These are phyloP conservation scores for Psix sp. DNA, from an alignment of 1,140 invertebrate species.

Conservation along the genomic window DNA sequence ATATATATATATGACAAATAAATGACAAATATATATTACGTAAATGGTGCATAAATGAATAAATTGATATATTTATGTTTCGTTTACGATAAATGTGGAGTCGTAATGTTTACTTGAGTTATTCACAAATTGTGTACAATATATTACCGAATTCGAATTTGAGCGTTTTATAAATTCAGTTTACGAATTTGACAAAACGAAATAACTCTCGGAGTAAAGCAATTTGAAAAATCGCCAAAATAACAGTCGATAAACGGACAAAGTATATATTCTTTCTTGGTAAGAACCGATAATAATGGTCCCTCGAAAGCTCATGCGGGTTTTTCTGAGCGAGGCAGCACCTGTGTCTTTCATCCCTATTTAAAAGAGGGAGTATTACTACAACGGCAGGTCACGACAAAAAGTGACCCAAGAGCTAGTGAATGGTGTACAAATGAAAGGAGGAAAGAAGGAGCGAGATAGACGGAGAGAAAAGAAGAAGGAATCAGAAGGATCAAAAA, in stretches of 20 bases:
- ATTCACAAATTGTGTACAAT: no score
- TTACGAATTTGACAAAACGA: no score
- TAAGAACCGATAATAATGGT: slow-evolving; percentile 19
- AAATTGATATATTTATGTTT: no score
- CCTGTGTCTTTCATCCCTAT: slow-evolving; percentile 68
- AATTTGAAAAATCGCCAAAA: slow-evolving; percentile 39
- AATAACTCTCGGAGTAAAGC: background rate
- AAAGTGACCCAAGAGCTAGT: slow-evolving; percentile 52
- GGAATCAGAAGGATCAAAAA: slow-evolving; percentile 25
- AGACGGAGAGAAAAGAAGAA: slow-evolving; percentile 28
- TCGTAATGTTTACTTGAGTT: no score
- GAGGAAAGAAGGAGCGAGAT: slow-evolving; percentile 41
- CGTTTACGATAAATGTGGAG: no score
- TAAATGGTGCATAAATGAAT: no score
- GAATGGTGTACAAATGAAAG: slow-evolving; percentile 46
- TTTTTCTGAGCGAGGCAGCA: slow-evolving; percentile 62
- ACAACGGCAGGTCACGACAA: slow-evolving; percentile 63
- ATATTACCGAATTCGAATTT: no score
- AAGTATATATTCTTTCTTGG: slow-evolving; percentile 25
- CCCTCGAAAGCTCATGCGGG: slow-evolving; percentile 37
- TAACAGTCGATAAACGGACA: slow-evolving; percentile 38
- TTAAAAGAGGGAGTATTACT: slow-evolving; percentile 58
- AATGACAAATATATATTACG: no score
- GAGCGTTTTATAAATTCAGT: no score
- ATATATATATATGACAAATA: no score